A percentile compares a stretch with the other conserved stretches of the same genome.
phyloP scores from a whole-genome alignment of 2,888 invertebrate species.

The Tigriopus californicus region DNA sequence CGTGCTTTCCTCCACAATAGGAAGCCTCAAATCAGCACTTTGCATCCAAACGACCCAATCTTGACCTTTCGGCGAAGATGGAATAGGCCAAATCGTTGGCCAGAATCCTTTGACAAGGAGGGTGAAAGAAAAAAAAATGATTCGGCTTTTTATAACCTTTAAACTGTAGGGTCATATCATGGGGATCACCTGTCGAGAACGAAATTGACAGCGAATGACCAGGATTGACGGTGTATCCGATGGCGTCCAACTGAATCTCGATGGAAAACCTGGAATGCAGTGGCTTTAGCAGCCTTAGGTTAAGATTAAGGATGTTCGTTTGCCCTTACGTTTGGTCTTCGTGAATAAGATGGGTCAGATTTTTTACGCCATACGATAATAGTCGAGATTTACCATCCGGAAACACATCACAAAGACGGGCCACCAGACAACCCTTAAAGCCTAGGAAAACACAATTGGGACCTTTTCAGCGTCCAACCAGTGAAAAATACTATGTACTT shows the following conservation, averaged over 20 bases:
- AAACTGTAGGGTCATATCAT: too few species aligned
- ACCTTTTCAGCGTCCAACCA: not conserved
- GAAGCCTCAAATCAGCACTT: too few species aligned
- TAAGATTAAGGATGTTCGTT: not conserved
- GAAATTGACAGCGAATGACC: not conserved
- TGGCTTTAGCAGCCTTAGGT: too few species aligned
- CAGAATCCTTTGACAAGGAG: too few species aligned
- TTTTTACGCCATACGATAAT: not conserved
- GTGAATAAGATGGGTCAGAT: not conserved
- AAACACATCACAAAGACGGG: not conserved
- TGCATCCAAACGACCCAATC: too few species aligned
- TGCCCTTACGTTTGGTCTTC: not conserved
- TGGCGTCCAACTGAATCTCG: conserved; percentile 1
- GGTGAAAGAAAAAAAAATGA: too few species aligned
- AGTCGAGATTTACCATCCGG: conserved; percentile 5
- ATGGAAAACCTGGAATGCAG: not conserved
- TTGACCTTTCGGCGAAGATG: too few species aligned
- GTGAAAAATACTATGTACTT: not conserved
- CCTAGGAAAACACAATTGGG: too few species aligned
- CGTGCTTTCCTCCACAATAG: too few species aligned
- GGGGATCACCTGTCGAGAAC: too few species aligned
- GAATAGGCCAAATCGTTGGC: too few species aligned
- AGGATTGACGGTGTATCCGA: not conserved
- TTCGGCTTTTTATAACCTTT: too few species aligned
- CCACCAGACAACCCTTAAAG: not conserved